Evolutionary conservation across 2,888 invertebrate genomes (phyloP).

Genomic region (Chalcis sispes): DNA sequence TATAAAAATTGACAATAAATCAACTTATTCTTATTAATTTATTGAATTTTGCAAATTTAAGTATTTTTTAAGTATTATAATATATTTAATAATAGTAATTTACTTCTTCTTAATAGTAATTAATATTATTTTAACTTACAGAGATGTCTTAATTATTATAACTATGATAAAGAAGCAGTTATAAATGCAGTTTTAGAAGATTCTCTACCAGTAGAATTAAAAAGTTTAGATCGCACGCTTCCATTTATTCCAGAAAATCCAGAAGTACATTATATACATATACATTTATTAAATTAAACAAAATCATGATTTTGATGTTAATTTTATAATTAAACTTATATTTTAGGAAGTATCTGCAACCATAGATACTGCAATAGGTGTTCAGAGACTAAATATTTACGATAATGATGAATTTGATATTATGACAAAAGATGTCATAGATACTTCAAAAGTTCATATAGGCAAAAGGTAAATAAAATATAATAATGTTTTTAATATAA

Average conservation of each 20-base stretch:
- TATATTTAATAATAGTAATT: background rate
- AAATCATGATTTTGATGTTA: background rate
- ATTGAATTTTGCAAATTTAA: too few relatives aligned
- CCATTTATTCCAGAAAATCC: constrained; percentile 82
- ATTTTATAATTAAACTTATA: constrained; percentile 5
- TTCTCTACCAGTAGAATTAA: constrained; percentile 78
- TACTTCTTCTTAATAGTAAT: background rate
- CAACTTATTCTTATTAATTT: too few relatives aligned
- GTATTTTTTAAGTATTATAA: too few relatives aligned
- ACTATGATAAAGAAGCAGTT: constrained; percentile 85
- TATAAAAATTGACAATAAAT: background rate
- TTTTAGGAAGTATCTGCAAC: constrained; percentile 62
- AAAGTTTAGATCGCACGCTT: constrained; percentile 77
- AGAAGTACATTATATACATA: constrained; percentile 69
- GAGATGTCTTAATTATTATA: constrained; percentile 86
- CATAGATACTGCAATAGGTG: constrained; percentile 59
- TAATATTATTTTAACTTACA: constrained; percentile 78
- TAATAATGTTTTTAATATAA: background rate
- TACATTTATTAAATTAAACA: constrained; percentile 31
- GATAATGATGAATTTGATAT: constrained; percentile 88
- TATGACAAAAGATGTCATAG: constrained; percentile 81
- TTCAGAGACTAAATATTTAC: constrained; percentile 82
- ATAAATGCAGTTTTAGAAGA: constrained; percentile 91
- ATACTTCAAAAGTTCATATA: constrained; percentile 75
- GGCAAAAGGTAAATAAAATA: constrained; percentile 76